Evolutionary conservation across 92 coral and sea anemone species (phyloP).

Genomic region (Phenganax marumi): DNA sequence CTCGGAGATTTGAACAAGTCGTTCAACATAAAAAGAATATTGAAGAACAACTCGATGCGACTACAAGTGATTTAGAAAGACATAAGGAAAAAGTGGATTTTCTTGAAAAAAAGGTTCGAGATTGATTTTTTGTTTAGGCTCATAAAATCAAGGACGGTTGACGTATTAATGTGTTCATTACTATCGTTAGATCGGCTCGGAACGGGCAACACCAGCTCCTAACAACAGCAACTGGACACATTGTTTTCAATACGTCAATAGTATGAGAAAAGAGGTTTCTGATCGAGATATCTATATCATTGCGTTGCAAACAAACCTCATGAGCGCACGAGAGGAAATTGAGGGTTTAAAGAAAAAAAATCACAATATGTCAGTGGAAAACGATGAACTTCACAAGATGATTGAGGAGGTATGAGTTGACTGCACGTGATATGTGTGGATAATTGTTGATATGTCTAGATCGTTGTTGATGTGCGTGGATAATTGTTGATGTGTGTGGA

Average conservation of each 20-base stretch:
- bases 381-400: conserved; percentile 53
- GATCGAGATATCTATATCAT: conserved; percentile 65
- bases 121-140: too few relatives aligned
- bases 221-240: background rate
- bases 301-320: conserved; percentile 65
- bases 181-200: background rate
- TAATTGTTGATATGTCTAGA: too few relatives aligned
- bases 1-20: conserved; percentile 51
- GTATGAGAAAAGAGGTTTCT: conserved; percentile 23
- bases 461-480: too few relatives aligned
- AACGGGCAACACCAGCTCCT: background rate
- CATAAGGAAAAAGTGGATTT: conserved; percentile 51
- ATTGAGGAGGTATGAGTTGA: conserved; percentile 41
- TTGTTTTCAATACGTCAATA: conserved; percentile 12
- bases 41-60: conserved; percentile 53
- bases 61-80: conserved; percentile 51
- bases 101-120: conserved; percentile 47
- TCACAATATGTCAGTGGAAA: conserved; percentile 17
- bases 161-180: background rate
- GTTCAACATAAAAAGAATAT: conserved; percentile 52
- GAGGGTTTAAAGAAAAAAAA: conserved; percentile 19
- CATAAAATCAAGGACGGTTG: too few relatives aligned
- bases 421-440: too few relatives aligned
- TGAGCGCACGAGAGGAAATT: conserved; percentile 59
- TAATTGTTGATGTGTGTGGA: too few relatives aligned